These are phyloP conservation scores for Urosaurus nigricauda DNA, from an alignment of 2,797 vertebrate genomes.

Conservation along the genomic window DNA sequence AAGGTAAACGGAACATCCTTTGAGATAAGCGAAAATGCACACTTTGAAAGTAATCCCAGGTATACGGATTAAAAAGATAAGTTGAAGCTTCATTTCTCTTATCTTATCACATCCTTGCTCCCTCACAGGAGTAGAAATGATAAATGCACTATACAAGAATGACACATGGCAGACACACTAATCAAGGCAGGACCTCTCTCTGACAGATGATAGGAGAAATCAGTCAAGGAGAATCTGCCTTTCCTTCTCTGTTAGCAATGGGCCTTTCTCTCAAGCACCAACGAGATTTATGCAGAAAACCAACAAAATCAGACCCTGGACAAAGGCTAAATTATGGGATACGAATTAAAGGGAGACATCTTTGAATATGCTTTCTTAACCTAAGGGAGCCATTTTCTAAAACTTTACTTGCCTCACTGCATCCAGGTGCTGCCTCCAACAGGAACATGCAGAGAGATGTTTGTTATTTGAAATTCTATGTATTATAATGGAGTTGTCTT, in stretches of 20 bases:
- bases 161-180: constrained; percentile 49
- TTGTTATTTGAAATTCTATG: neutral
- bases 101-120: constrained; percentile 79
- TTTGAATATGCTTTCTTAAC: neutral
- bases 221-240: constrained; percentile 18
- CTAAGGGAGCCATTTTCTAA: neutral
- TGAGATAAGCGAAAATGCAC: constrained; percentile 74
- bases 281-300: constrained; percentile 16
- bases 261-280: accelerated
- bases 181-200: constrained; percentile 59
- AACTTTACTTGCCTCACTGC: neutral
- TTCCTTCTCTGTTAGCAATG: constrained; percentile 43
- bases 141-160: constrained; percentile 72
- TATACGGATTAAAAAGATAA: constrained; percentile 82
- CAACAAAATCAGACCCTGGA: neutral
- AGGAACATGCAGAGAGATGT: neutral
- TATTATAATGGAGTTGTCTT: neutral
- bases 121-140: constrained; percentile 62
- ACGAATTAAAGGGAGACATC: neutral
- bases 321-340: neutral
- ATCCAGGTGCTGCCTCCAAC: neutral
- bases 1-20: constrained; percentile 66
- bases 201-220: constrained; percentile 46
- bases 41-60: constrained; percentile 79
- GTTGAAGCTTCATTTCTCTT: constrained; percentile 79